Evolutionary conservation across 2,888 invertebrate species (phyloP).

Genomic region (Diabrotica balteata): DNA sequence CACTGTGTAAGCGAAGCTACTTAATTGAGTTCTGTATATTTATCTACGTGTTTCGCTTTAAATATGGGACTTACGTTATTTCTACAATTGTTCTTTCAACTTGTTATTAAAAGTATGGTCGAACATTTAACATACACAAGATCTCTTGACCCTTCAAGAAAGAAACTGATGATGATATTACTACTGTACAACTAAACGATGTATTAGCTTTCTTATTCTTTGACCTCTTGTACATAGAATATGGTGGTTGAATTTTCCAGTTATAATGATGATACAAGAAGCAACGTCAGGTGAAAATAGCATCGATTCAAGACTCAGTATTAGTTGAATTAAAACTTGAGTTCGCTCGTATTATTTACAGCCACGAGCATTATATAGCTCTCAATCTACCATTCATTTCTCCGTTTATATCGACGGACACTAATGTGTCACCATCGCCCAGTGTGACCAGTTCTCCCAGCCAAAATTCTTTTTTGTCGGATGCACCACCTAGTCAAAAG

Average conservation of each 20-base stretch:
- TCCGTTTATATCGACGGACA: slow-evolving; percentile 65
- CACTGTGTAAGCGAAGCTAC: no score
- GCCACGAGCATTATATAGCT: slow-evolving; percentile 94
- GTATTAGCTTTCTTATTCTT: slow-evolving; percentile 93
- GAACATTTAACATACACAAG: slow-evolving; percentile 82
- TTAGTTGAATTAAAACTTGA: slow-evolving; percentile 78
- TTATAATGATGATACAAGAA: slow-evolving; percentile 81
- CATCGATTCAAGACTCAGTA: slow-evolving; percentile 71
- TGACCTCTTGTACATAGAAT: slow-evolving; percentile 89
- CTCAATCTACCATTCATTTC: slow-evolving; percentile 86
- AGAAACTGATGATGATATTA: slow-evolving; percentile 88
- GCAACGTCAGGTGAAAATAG: slow-evolving; percentile 73
- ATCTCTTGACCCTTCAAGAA: slow-evolving; percentile 78
- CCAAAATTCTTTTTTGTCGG: slow-evolving; percentile 68
- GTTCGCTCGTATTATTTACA: slow-evolving; percentile 90
- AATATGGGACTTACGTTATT: no score
- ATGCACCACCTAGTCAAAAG: slow-evolving; percentile 67
- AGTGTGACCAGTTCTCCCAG: slow-evolving; percentile 75
- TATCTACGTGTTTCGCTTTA: no score
- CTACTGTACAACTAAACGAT: slow-evolving; percentile 80
- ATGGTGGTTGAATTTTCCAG: slow-evolving; percentile 88
- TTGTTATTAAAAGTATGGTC: slow-evolving; percentile 88
- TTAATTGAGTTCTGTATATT: no score
- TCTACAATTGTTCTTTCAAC: no score
- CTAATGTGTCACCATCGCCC: slow-evolving; percentile 70